Percentiles rank a stretch among this genome's conserved stretches.
phyloP scores from a whole-genome alignment of 2,797 vertebrate species.

The Sebastes dallii region DNA sequence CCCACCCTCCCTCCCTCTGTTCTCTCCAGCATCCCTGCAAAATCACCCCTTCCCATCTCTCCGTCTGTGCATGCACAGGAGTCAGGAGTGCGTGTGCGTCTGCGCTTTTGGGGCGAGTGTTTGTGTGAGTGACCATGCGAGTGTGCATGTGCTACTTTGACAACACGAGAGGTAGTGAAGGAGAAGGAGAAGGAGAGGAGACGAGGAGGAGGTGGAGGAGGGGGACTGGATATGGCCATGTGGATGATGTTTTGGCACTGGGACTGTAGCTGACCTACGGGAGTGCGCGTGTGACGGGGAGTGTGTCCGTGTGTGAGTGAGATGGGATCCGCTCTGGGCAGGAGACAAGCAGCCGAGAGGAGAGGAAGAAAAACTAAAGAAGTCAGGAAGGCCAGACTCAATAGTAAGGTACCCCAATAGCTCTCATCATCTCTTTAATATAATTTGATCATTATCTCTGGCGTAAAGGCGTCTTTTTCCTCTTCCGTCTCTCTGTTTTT shows the following conservation, averaged over 20 bases:
- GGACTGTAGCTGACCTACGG: slow-evolving; percentile 70
- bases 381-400: slow-evolving; percentile 81
- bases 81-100: slow-evolving; percentile 25
- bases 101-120: slow-evolving; percentile 30
- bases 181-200: slow-evolving; percentile 26
- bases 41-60: slow-evolving; percentile 65
- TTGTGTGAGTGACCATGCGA: slow-evolving; percentile 65
- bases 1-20: slow-evolving; percentile 54
- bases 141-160: slow-evolving; percentile 56
- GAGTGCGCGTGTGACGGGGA: slow-evolving; percentile 50
- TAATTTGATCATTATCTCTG: slow-evolving; percentile 21
- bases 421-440: slow-evolving; percentile 60
- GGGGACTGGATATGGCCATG: slow-evolving; percentile 63
- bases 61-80: slow-evolving; percentile 52
- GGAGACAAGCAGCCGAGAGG: slow-evolving; percentile 72
- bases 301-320: slow-evolving; percentile 48
- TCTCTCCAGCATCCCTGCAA: slow-evolving; percentile 63
- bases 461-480: slow-evolving; percentile 1
- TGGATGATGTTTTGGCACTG: slow-evolving; percentile 70
- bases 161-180: slow-evolving; percentile 45
- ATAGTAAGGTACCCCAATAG: slow-evolving; percentile 85
- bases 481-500: slow-evolving; percentile 21
- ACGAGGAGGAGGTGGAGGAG: slow-evolving; percentile 18
- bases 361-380: slow-evolving; percentile 74
- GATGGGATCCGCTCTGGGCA: slow-evolving; percentile 77